phyloP scores from a whole-genome alignment of 2,888 invertebrate genomes.

The Sminthurides aquaticus region DNA sequence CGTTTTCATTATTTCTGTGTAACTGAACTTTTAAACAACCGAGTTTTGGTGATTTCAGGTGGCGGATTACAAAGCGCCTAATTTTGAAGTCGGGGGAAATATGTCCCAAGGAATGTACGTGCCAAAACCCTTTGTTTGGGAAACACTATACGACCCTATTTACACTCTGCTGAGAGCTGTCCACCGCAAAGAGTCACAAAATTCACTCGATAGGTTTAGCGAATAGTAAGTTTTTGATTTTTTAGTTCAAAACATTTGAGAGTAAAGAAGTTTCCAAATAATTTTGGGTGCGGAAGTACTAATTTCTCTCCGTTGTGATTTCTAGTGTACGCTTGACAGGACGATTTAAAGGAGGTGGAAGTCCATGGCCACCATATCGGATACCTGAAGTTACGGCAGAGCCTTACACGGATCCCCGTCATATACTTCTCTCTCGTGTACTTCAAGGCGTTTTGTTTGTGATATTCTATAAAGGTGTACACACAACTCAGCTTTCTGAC shows the following conservation, averaged over 20 bases:
- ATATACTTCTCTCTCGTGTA: conserved; percentile 55
- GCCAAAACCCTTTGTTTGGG: conserved; percentile 81
- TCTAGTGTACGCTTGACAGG: conserved; percentile 56
- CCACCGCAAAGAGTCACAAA: conserved; percentile 85
- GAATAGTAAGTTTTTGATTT: conserved; percentile 60
- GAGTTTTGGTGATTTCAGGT: conserved; percentile 5
- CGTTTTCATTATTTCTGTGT: background rate
- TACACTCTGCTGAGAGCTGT: conserved; percentile 85
- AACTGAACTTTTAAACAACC: background rate
- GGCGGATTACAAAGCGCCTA: conserved; percentile 72
- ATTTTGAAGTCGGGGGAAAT: conserved; percentile 68
- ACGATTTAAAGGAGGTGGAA: conserved; percentile 53
- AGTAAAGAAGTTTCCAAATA: too few relatives aligned
- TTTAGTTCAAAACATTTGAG: background rate
- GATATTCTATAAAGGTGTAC: conserved; percentile 75
- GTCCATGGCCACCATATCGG: conserved; percentile 75
- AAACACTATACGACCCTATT: conserved; percentile 84
- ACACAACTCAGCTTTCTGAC: conserved; percentile 67
- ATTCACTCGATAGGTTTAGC: conserved; percentile 85
- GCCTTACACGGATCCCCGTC: conserved; percentile 62
- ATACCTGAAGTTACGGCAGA: conserved; percentile 59
- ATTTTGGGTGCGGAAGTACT: too few relatives aligned
- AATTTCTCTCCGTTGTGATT: conserved; percentile 18
- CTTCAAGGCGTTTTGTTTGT: conserved; percentile 70
- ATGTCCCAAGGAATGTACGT: conserved; percentile 75